phyloP scores from a whole-genome alignment of 2,888 invertebrate species.

The Plagodis pulveraria region DNA sequence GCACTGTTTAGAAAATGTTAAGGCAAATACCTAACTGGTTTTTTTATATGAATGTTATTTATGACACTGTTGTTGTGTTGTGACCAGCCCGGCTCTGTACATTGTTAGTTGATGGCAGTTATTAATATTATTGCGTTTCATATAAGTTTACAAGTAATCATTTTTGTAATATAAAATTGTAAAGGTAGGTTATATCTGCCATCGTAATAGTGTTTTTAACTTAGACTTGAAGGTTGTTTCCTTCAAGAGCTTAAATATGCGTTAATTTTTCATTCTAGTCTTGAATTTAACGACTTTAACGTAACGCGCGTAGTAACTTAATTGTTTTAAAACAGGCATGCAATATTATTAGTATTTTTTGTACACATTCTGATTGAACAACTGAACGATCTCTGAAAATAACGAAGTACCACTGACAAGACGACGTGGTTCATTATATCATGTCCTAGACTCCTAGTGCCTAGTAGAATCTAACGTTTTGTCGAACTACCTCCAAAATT shows the following conservation, averaged over 20 bases:
- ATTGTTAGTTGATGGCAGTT: constrained; percentile 21
- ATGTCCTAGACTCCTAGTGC: background rate
- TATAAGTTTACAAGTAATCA: constrained; percentile 15
- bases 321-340: constrained; percentile 51
- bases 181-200: constrained; percentile 25
- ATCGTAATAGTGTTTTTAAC: constrained; percentile 24
- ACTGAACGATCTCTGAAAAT: constrained; percentile 38
- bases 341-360: constrained; percentile 64
- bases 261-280: constrained; percentile 66
- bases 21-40: constrained; percentile 11
- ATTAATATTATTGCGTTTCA: constrained; percentile 11
- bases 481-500: constrained; percentile 3
- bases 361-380: constrained; percentile 76
- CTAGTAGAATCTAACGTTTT: constrained; percentile 4
- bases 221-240: constrained; percentile 24
- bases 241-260: constrained; percentile 29
- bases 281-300: constrained; percentile 58
- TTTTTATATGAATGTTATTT: constrained; percentile 7
- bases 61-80: constrained; percentile 10
- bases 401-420: constrained; percentile 1
- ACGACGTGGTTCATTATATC: too few species aligned
- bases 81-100: constrained; percentile 13
- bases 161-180: constrained; percentile 19
- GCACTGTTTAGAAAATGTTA: constrained; percentile 21
- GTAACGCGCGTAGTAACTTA: constrained; percentile 46